Conservation (phyloP, 2,797 vertebrate species). For the Lithobates pipiens region DNA sequence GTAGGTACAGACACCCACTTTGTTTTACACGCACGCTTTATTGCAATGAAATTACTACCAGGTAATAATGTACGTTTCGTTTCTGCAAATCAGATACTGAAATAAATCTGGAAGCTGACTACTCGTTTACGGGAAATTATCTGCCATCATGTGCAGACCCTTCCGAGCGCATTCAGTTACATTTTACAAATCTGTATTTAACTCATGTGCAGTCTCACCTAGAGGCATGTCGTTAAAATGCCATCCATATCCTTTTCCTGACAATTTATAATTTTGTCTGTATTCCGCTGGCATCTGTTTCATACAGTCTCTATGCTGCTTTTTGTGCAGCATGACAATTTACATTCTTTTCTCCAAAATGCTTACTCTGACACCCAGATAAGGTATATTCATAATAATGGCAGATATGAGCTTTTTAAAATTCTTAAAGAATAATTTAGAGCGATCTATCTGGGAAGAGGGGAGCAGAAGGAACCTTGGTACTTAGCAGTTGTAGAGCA, state of each 20-base stretch:
- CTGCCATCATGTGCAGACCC: background rate
- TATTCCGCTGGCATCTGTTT: background rate
- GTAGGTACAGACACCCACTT: background rate
- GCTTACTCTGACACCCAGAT: background rate
- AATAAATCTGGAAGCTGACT: background rate
- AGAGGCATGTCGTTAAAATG: background rate
- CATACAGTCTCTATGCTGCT: background rate
- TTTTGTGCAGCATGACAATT: background rate
- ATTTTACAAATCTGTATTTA: background rate
- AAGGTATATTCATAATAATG: background rate
- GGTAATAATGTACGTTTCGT: background rate
- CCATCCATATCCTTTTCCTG: background rate
- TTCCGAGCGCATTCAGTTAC: background rate
- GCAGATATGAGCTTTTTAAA: background rate
- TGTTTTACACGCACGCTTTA: background rate
- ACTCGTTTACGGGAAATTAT: background rate
- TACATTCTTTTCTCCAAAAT: background rate
- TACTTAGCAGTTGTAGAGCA: too few relatives aligned
- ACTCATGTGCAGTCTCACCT: background rate
- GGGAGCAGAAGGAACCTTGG: too few relatives aligned
- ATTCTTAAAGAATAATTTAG: too few relatives aligned
- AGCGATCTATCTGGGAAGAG: too few relatives aligned
- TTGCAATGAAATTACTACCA: background rate
- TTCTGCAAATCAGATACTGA: background rate
- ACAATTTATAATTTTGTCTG: background rate